Percentiles rank a stretch among this genome's conserved stretches.
Evolutionary conservation across 2,113 vertebrate species (phyloP).

Genomic region (Trematocara macrostoma): DNA sequence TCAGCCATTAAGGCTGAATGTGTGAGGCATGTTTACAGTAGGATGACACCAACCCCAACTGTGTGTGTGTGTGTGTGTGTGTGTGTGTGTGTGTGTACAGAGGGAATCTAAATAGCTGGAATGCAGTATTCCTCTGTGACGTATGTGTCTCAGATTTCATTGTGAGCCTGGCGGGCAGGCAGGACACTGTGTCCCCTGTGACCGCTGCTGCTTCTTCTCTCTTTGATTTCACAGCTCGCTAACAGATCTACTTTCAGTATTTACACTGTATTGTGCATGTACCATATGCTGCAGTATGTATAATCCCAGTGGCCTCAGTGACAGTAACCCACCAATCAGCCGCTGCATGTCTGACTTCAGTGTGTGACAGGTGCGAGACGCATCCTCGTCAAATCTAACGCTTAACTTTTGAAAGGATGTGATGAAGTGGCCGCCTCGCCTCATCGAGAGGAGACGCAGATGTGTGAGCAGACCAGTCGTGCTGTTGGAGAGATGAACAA

Average conservation of each 20-base stretch:
- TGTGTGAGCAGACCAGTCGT: background rate
- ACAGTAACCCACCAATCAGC: background rate
- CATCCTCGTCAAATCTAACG: background rate
- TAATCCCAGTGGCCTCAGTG: background rate
- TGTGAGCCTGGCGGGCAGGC: background rate
- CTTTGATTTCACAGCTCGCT: background rate
- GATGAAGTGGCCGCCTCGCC: background rate
- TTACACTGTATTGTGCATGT: background rate
- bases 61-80: too few species aligned
- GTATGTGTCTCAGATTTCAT: slow-evolving; percentile 25
- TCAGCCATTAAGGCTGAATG: background rate
- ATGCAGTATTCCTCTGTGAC: slow-evolving; percentile 1
- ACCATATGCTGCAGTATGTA: background rate
- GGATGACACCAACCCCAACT: background rate
- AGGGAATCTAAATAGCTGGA: slow-evolving; percentile 4
- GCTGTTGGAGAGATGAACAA: background rate
- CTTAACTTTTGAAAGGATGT: background rate
- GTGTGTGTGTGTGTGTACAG: background rate
- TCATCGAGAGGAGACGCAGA: background rate
- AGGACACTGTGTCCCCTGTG: background rate
- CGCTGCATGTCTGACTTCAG: background rate
- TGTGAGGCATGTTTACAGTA: background rate
- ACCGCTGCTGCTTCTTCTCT: background rate
- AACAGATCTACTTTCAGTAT: background rate
- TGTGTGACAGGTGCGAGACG: background rate